Evolutionary conservation across 2,888 invertebrate species (phyloP).

Genomic region (Uloborus plumipes): DNA sequence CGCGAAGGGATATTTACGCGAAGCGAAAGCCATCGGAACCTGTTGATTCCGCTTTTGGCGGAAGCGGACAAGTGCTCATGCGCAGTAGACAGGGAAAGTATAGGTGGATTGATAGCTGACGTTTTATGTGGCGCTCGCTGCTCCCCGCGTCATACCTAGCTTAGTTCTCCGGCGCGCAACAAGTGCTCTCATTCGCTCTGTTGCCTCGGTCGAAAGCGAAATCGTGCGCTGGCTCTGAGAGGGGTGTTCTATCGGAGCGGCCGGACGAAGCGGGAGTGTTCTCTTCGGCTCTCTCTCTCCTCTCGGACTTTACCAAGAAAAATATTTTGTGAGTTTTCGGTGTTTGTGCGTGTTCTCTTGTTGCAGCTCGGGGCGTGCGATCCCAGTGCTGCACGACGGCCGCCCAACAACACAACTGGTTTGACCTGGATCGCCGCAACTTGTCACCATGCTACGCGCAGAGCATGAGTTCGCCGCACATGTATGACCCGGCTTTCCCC

Average conservation of each 20-base stretch:
- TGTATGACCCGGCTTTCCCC: constrained; percentile 80
- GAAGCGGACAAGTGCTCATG: constrained; percentile 31
- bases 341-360: constrained; percentile 6
- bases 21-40: constrained; percentile 33
- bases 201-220: neutral
- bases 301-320: neutral
- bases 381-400: constrained; percentile 52
- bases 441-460: constrained; percentile 67
- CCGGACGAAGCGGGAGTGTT: neutral
- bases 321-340: neutral
- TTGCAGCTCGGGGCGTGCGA: constrained; percentile 31
- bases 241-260: neutral
- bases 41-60: constrained; percentile 39
- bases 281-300: neutral
- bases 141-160: constrained; percentile 39
- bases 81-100: constrained; percentile 24
- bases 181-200: constrained; percentile 12
- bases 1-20: neutral
- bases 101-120: constrained; percentile 48
- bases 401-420: constrained; percentile 37
- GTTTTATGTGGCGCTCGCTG: constrained; percentile 27
- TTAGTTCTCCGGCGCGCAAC: constrained; percentile 18
- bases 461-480: constrained; percentile 85
- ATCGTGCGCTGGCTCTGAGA: neutral
- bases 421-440: constrained; percentile 53